These are phyloP conservation scores for Sparidentex hasta DNA, from an alignment of 2,797 vertebrate species.

Conservation along the genomic window DNA sequence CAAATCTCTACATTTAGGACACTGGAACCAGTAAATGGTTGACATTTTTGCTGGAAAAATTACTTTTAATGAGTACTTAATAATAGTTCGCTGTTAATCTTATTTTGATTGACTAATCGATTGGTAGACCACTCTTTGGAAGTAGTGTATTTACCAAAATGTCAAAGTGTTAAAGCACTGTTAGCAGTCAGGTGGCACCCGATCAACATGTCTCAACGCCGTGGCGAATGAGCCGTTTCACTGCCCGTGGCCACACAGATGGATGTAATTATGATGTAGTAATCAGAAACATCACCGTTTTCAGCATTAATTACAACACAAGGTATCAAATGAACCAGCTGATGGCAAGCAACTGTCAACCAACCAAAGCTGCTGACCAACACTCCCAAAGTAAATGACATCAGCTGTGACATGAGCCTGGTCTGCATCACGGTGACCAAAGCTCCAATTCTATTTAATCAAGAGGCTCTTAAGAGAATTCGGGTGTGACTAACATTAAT, in stretches of 20 bases:
- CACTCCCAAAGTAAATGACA: constrained; percentile 21
- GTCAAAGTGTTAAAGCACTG: neutral
- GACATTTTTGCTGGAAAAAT: too few relatives aligned
- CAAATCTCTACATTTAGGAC: too few relatives aligned
- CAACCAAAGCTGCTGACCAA: constrained; percentile 30
- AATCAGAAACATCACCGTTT: constrained; percentile 14
- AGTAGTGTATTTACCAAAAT: neutral
- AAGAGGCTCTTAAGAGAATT: constrained; percentile 12
- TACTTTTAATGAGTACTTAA: too few relatives aligned
- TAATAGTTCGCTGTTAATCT: too few relatives aligned
- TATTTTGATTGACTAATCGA: too few relatives aligned
- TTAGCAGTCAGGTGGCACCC: constrained; percentile 9
- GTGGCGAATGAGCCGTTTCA: neutral
- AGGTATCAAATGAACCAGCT: constrained; percentile 20
- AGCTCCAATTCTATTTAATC: constrained; percentile 24
- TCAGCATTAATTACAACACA: constrained; percentile 26
- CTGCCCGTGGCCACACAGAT: neutral
- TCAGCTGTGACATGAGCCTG: constrained; percentile 36
- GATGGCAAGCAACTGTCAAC: constrained; percentile 8
- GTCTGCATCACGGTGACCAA: constrained; percentile 19
- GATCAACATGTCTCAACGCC: neutral
- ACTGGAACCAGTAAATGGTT: too few relatives aligned
- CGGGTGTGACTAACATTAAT: constrained; percentile 44
- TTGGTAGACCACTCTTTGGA: too few relatives aligned
- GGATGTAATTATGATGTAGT: constrained; percentile 19